Base-by-base conservation (phyloP, 2,113 vertebrate species). In the Ophiodon elongatus region DNA sequence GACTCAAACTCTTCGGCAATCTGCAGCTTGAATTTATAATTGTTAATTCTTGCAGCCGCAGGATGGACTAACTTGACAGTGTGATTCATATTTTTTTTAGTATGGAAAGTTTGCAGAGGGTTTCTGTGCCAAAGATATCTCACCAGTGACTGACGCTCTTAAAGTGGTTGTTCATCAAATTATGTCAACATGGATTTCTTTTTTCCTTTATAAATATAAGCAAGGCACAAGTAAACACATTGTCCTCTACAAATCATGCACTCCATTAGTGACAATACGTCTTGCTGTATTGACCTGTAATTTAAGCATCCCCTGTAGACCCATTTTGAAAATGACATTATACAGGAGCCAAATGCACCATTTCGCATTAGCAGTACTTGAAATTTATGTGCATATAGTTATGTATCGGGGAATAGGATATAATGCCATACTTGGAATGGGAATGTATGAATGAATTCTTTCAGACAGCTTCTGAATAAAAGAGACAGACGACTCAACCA, bases 151-250 rank as follows among this genome's bases (percentile, higher is more conserved):
- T 67, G 74, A 82, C 60, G 3, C 27, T 65, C 74, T 80, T 70
- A 85, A 92, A 92, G 86, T 91, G 89, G 86, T 27, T 80, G 45
- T 90, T 80, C 76, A 91, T 91, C 88, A 92, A 87, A 73, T 73
- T 27, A 69, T 80, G 76, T 82, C 85, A 87, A 77, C 80, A 31
- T 1, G 0, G 56, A 63, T 41, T 84, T 15, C 13, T 41, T 47
- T 67, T 73, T 71, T 33, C 45, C 73, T 81, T 67, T 73, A 79
- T 62, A 87, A 84, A 85, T 62, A 76, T 74, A 87, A 90, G 82
- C 80, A 85, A 72, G 66, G 65, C 57, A 35, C 41, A 41, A 78
- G 79, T 78, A 88, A 85, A 90, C 68, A 85, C 71, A 64, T 33
- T 76, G 82, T 85, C 72, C 74, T 50, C 59, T 9, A 75, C 82